Percentiles rank a stretch among this genome's conserved stretches.
Evolutionary conservation across 2,113 vertebrate species (phyloP).

Genomic region (Danio rerio): GRCz12tu NC_133195.1:38952501-38953000

Average conservation of each 20-base stretch:
- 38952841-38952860: too few relatives aligned
- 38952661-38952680: not conserved
- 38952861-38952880: too few relatives aligned
- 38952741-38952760: not conserved
- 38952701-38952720: not conserved
- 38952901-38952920: too few relatives aligned
- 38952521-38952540: constrained; percentile 24
- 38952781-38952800: not conserved
- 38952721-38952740: not conserved
- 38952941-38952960: too few relatives aligned
- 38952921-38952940: too few relatives aligned
- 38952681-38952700: not conserved
- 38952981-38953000: not conserved
- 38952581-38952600: constrained; percentile 36
- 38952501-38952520: constrained; percentile 58
- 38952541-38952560: constrained; percentile 19
- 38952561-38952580: not conserved
- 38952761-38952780: too few relatives aligned
- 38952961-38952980: not conserved
- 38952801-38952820: too few relatives aligned
- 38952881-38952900: too few relatives aligned
- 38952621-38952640: not conserved
- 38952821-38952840: too few relatives aligned
- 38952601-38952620: not conserved
- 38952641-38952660: not conserved